Conservation (phyloP, 1,140 invertebrate species). For the Habropoda laboriosa region DNA sequence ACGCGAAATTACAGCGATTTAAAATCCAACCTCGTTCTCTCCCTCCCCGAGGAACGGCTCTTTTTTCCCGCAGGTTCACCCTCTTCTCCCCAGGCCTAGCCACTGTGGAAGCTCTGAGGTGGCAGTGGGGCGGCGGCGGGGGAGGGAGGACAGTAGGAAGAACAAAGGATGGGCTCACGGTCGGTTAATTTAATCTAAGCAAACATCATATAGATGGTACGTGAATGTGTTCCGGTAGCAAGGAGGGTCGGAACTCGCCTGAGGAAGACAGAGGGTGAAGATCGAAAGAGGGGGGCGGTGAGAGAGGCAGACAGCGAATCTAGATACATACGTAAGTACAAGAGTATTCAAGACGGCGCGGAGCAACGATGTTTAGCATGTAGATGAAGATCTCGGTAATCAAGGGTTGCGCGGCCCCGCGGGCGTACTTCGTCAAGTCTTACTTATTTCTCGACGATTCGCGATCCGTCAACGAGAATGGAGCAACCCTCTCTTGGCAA, state of each 20-base stretch:
- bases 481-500: neutral
- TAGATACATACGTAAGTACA: conserved; percentile 81
- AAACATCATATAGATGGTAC: conserved; percentile 79
- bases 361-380: conserved; percentile 80
- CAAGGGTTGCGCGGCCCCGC: conserved; percentile 76
- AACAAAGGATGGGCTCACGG: conserved; percentile 75
- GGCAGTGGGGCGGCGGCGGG: conserved; percentile 29
- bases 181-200: conserved; percentile 81
- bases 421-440: conserved; percentile 80
- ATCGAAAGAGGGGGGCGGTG: conserved; percentile 43
- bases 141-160: conserved; percentile 44
- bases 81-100: conserved; percentile 40
- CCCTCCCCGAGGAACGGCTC: neutral
- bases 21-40: neutral
- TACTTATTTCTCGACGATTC: conserved; percentile 73
- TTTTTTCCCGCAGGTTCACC: conserved; percentile 24
- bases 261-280: conserved; percentile 81
- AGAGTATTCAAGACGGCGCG: conserved; percentile 78
- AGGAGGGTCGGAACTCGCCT: conserved; percentile 73
- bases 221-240: conserved; percentile 67
- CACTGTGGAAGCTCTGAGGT: too few relatives aligned
- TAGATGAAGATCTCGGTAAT: conserved; percentile 82
- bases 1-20: neutral
- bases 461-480: conserved; percentile 54
- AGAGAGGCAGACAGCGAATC: conserved; percentile 67